Evolutionary conservation across 2,797 vertebrate species (phyloP), one percentile per base, ranked within the genome.

Genomic region (Enteromius anoplus): DNA sequence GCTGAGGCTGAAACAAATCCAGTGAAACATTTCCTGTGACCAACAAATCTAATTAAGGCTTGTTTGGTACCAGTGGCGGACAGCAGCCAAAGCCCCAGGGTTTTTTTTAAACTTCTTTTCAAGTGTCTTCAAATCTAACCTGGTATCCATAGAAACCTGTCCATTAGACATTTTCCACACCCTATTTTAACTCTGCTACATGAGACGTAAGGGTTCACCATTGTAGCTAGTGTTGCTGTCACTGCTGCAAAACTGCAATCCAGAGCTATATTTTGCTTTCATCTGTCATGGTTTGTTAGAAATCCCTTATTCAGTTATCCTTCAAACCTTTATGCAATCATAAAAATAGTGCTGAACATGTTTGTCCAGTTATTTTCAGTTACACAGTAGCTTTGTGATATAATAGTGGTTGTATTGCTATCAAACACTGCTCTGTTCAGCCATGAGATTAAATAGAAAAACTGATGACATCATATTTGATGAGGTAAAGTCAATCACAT

Each of bases 71-170:
- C 75, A 82, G 76, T 85, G 58, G 34, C 55, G 77, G 73, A 85
- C 66, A 82, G 78, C 73, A 83, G 77, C 70, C 34, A 76, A 85
- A 80, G 83, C 88, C 86, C 81, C 60, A 60, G 86, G 85, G 77
- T 55, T 81, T 72, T 79, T 60, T 77, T 75, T 3, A 2, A 40
- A 78, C 71, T 85, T 68, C 72, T 84, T 58, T 66, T 87, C 42
- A 78, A 82, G 80, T 70, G 75, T 73, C 83, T 78, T 80, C 65
- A 80, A 80, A 84, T 81, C 65, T 66, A 84, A 86, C 83, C 69
- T 89, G 81, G 88, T 87, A 71, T 84, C 85, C 80, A 87, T 80
- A 89, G 88, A 84, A 86, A 86, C 83, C 55, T 84, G 75, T 84
- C 78, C 49, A 77, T 80, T 86, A 78, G 40, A 84, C 75, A 71